Evolutionary conservation across 2,888 invertebrate species (phyloP).

Genomic region (Aethes cnicana): DNA sequence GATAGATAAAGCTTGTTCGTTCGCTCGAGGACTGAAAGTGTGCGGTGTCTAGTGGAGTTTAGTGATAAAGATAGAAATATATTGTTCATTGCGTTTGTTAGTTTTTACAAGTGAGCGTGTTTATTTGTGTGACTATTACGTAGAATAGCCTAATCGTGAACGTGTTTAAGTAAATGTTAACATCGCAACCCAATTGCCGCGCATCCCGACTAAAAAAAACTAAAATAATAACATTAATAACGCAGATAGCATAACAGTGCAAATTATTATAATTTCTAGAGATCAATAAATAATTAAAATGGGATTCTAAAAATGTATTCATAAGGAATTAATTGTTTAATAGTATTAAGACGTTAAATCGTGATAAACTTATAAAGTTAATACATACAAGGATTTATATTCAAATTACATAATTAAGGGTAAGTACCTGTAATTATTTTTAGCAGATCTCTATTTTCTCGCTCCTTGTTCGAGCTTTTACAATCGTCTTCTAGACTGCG

Average conservation of each 20-base stretch:
- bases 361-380: slow-evolving; percentile 68
- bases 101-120: slow-evolving; percentile 47
- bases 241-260: slow-evolving; percentile 55
- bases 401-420: slow-evolving; percentile 38
- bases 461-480: slow-evolving; percentile 40
- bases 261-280: slow-evolving; percentile 50
- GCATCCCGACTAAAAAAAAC: slow-evolving; percentile 40
- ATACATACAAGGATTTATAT: slow-evolving; percentile 58
- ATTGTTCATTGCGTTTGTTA: slow-evolving; percentile 40
- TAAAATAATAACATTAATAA: slow-evolving; percentile 28
- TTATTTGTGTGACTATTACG: slow-evolving; percentile 44
- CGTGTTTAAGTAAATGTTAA: slow-evolving; percentile 47
- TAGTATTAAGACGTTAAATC: slow-evolving; percentile 70
- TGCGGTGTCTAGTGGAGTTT: slow-evolving; percentile 33
- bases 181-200: slow-evolving; percentile 46
- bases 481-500: slow-evolving; percentile 19
- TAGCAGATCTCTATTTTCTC: slow-evolving; percentile 49
- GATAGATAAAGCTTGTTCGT: slow-evolving; percentile 42
- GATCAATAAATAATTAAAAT: slow-evolving; percentile 53
- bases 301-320: slow-evolving; percentile 68
- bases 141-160: slow-evolving; percentile 53
- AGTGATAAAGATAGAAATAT: no score
- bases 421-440: slow-evolving; percentile 35
- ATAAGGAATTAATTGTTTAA: slow-evolving; percentile 67
- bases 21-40: slow-evolving; percentile 46